Evolutionary conservation across 2,888 invertebrate genomes (phyloP).

Genomic region (Asteroscopus sphinx): DNA sequence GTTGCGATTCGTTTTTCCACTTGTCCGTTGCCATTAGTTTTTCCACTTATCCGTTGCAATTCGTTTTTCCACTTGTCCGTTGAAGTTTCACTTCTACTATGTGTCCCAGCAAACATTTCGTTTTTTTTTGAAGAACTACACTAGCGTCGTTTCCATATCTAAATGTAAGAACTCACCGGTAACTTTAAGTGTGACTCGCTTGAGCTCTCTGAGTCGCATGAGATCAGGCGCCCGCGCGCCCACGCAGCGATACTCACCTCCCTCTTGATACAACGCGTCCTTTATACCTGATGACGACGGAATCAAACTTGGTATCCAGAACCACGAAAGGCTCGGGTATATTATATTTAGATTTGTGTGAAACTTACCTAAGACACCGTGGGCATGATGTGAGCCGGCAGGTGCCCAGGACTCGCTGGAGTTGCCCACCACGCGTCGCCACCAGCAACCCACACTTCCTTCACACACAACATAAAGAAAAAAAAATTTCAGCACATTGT

Average conservation of each 20-base stretch:
- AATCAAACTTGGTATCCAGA: too few species aligned
- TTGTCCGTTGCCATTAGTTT: too few species aligned
- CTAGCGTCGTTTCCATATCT: neutral
- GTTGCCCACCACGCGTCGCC: conserved; percentile 83
- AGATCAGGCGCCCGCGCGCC: conserved; percentile 82
- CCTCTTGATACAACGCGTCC: conserved; percentile 93
- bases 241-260: conserved; percentile 94
- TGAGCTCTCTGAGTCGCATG: conserved; percentile 77
- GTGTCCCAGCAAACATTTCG: too few species aligned
- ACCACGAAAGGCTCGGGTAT: too few species aligned
- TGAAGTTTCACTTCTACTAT: too few species aligned
- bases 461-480: too few species aligned
- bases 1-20: too few species aligned
- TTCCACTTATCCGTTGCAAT: too few species aligned
- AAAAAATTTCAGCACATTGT: too few species aligned
- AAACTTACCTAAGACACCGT: conserved; percentile 80
- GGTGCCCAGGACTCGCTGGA: conserved; percentile 80
- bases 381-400: conserved; percentile 82
- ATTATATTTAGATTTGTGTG: neutral
- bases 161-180: conserved; percentile 68
- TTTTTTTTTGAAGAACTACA: neutral
- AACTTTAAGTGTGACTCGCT: conserved; percentile 80
- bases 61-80: too few species aligned
- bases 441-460: conserved; percentile 87
- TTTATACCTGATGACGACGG: conserved; percentile 87